These are phyloP conservation scores for Rotaria magnacalcarata DNA, from an alignment of 2,888 invertebrate genomes.

Conservation along the genomic window DNA sequence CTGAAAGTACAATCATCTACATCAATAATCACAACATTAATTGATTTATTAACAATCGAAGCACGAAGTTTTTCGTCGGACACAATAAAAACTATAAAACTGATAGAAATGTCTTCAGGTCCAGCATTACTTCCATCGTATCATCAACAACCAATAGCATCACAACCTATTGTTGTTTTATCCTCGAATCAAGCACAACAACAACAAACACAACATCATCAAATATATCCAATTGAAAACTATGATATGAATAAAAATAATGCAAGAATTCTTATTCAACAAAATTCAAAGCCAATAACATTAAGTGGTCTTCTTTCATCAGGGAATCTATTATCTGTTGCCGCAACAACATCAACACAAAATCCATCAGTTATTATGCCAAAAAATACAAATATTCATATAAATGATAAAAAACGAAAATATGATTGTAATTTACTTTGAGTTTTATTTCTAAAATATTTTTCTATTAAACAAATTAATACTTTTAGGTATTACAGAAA, in stretches of 20 bases:
- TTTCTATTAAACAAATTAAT: background rate
- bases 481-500: background rate
- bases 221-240: constrained; percentile 7
- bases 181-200: background rate
- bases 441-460: background rate
- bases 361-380: background rate
- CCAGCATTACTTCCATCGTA: background rate
- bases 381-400: background rate
- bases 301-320: background rate
- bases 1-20: background rate
- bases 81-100: constrained; percentile 26
- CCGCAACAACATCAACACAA: background rate
- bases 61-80: constrained; percentile 4
- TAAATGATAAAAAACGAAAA: constrained; percentile 21
- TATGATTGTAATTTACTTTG: background rate
- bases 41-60: constrained; percentile 33
- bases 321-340: background rate
- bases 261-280: background rate
- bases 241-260: background rate
- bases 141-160: background rate
- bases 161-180: background rate
- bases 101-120: constrained; percentile 1
- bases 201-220: background rate
- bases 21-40: background rate
- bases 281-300: background rate